Evolutionary conservation across 2,113 vertebrate genomes (phyloP).

Genomic region (Struthio camelus): DNA sequence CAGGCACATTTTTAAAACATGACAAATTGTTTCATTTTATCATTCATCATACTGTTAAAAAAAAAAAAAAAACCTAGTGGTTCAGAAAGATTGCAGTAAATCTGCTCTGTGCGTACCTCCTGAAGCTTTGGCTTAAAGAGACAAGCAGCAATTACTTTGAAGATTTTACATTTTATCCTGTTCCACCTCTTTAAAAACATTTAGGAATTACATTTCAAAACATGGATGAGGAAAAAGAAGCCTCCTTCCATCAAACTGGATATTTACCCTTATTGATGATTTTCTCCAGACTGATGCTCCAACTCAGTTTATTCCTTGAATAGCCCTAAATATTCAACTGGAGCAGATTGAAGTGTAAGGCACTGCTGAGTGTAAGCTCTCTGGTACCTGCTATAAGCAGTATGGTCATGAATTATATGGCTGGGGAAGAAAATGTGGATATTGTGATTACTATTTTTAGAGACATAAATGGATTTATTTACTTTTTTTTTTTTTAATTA

Average conservation of each 20-base stretch:
- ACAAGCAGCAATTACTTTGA: not conserved
- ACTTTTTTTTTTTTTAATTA: not conserved
- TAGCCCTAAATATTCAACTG: not conserved
- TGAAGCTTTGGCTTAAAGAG: not conserved
- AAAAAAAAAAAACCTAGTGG: not conserved
- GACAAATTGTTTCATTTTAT: not conserved
- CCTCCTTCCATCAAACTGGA: not conserved
- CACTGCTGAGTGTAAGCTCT: not conserved
- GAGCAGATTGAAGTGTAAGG: not conserved
- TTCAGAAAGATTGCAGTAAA: not conserved
- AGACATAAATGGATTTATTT: not conserved
- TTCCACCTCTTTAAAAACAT: not conserved
- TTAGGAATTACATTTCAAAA: not conserved
- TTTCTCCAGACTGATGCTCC: not conserved
- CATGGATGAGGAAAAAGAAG: not conserved
- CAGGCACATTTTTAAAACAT: not conserved
- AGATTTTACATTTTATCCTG: not conserved
- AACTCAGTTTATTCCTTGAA: not conserved
- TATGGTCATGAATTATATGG: fast-evolving
- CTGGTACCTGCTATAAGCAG: not conserved
- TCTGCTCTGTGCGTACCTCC: not conserved
- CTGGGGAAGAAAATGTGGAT: not conserved
- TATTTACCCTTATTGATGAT: not conserved
- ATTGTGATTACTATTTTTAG: not conserved
- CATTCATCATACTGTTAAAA: not conserved